Base-by-base conservation (phyloP, 2,888 invertebrate species). In the Thysanoteuthis rhombus region DNA sequence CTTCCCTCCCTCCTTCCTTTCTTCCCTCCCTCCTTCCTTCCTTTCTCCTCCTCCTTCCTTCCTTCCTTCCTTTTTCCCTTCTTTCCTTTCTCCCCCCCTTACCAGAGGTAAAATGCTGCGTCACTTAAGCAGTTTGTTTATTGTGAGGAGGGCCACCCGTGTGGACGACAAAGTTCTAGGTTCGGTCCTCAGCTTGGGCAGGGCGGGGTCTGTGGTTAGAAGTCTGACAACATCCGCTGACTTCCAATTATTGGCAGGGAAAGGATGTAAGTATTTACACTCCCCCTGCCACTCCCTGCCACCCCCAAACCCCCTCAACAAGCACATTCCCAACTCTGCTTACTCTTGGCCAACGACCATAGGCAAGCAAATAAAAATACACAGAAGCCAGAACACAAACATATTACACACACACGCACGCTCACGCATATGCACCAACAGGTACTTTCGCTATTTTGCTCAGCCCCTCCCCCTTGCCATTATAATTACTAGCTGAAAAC, bases 121-220 rank as follows among this genome's bases (percentile, higher is more conserved):
- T n/a, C 16, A 36, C 75, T 75, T 75, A 75, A 75, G 75, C n/a
- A 75, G 8, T 75, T 75, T 75, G 8, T 75, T 28, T 75, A 36
- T 75, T 75, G 75, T 75, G 75, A n/a, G n/a, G n/a, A 75, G n/a
- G 75, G 75, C 75, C n/a, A 75, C n/a, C n/a, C 75, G 75, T 75
- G 75, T 75, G 75, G 12, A 1, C 75, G 75, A 16, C n/a, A 75
- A 75, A 12, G 10, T 75, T 75, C n/a, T 75, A 36, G n/a, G n/a
- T 75, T n/a, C n/a, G n/a, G n/a, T 75, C 75, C n/a, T 75, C 12
- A 75, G 36, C 75, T 36, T n/a, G 75, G n/a, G 75, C 36, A 12
- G n/a, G 75, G 75, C 16, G 75, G n/a, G 75, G 75, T n/a, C 58
- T 75, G 75, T n/a, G n/a, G n/a, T 1, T 16, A n/a, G 12, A 52